Evolutionary conservation across 2,797 vertebrate species (phyloP), one percentile per base, ranked within the genome.

Genomic region (Enteromius thamalakanensis): DNA sequence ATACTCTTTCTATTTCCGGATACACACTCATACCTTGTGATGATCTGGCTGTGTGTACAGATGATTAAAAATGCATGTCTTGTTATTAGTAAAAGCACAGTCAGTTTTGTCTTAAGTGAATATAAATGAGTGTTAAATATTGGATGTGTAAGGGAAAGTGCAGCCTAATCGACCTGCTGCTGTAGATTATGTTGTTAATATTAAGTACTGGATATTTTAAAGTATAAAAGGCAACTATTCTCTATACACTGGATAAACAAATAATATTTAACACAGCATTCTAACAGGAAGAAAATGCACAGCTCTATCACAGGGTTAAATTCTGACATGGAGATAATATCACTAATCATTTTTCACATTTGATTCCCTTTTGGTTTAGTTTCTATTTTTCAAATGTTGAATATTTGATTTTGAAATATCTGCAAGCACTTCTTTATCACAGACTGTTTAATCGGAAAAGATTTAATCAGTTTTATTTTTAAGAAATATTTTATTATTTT

Each of bases 1-100:
- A 19, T 2, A 49, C 10, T 10, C 47, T 6, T 11, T 72, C 9
- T 51, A 21, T 34, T 72, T 72, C 47, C 26, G 7, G 17, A 72
- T 72, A 45, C 29, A 49, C 68, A 45, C 67, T 45, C 67, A 69
- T 69, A 23, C 68, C 40, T 45, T 70, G 40, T 69, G 67, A 1
- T 45, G n/a, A 17, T 72, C 9, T 29, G 67, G 69, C 2, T 51
- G 5, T 51, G 15, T 49, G 47, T 11, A 19, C 11, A 5, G 6
- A 53, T 6, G 2, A 34, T 53, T 34, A 53, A 51, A 40, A 53
- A 64, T 3, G 60, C 0, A 1, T 32, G 47, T 32, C 29, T 53
- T 53, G 6, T 32, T 53, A 14, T 74, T 34, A n/a, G 71, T 74
- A 10, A 53, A 74, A 53, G 49, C 70, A 0, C 19, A 53, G 47